Percentiles rank a stretch among this genome's conserved stretches.
These are phyloP conservation scores for Brachyhypopomus occidentalis DNA, from an alignment of 2,113 vertebrate genomes.

Conservation along the genomic window DNA sequence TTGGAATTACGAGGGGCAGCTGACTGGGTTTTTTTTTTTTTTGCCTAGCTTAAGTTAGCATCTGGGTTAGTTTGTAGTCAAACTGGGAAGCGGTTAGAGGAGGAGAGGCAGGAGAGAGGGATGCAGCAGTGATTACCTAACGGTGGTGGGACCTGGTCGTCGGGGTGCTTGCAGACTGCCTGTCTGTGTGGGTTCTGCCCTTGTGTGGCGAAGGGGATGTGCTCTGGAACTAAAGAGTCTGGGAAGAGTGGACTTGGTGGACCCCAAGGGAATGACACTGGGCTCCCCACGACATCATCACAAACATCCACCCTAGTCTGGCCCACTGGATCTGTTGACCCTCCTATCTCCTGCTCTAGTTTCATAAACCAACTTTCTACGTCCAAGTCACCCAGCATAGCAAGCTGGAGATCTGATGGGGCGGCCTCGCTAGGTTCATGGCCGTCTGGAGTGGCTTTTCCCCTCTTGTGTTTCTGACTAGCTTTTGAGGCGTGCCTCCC, in stretches of 20 bases:
- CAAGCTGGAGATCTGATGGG: slow-evolving; percentile 54
- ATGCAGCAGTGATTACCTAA: slow-evolving; percentile 84
- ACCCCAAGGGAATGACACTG: slow-evolving; percentile 67
- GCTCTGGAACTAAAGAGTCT: slow-evolving; percentile 75
- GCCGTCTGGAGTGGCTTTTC: slow-evolving; percentile 42
- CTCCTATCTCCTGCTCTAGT: slow-evolving; percentile 57
- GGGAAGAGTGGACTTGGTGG: slow-evolving; percentile 74
- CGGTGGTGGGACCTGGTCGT: slow-evolving; percentile 75
- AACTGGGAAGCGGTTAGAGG: slow-evolving; percentile 75
- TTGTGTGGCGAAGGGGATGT: slow-evolving; percentile 71
- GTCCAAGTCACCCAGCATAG: slow-evolving; percentile 58
- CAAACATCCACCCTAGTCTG: slow-evolving; percentile 66
- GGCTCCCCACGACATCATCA: slow-evolving; percentile 71
- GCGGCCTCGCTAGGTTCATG: slow-evolving; percentile 48
- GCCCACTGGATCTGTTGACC: slow-evolving; percentile 41
- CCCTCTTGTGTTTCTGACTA: slow-evolving; percentile 49
- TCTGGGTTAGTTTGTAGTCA: slow-evolving; percentile 75
- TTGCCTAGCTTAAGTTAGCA: slow-evolving; percentile 70
- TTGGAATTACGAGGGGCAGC: slow-evolving; percentile 49
- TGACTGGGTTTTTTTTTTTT: slow-evolving; percentile 50
- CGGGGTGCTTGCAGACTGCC: slow-evolving; percentile 75
- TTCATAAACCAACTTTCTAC: slow-evolving; percentile 60
- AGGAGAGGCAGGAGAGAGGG: slow-evolving; percentile 74
- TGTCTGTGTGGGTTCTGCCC: slow-evolving; percentile 75
- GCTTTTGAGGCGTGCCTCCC: slow-evolving; percentile 45